Evolutionary conservation across 2,888 invertebrate species (phyloP).

Genomic region (Pilophorus perplexus): DNA sequence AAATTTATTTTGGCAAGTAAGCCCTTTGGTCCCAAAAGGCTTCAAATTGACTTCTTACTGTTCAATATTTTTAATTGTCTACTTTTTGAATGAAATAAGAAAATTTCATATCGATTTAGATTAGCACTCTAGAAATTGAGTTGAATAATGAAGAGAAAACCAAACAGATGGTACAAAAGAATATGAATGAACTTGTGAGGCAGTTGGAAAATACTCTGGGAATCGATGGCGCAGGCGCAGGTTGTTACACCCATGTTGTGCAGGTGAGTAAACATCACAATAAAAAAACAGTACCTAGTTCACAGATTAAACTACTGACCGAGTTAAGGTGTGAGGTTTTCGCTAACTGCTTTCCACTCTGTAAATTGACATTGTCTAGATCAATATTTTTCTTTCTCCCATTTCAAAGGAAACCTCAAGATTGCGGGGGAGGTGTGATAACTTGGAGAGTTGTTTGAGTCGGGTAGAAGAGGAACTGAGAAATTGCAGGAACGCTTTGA

Average conservation of each 20-base stretch:
- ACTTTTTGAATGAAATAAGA: too few species aligned
- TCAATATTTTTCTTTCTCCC: too few species aligned
- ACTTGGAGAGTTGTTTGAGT: conserved; percentile 61
- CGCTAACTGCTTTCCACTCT: too few species aligned
- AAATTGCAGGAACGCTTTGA: conserved; percentile 65
- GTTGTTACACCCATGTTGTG: conserved; percentile 53
- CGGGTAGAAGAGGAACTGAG: conserved; percentile 65
- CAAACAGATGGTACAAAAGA: conserved; percentile 67
- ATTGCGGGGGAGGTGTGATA: conserved; percentile 61
- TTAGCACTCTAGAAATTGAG: conserved; percentile 69
- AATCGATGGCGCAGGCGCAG: conserved; percentile 53
- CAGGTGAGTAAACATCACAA: conserved; percentile 61
- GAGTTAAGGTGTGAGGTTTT: too few species aligned
- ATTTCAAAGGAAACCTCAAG: conserved; percentile 61
- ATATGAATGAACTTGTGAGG: conserved; percentile 69
- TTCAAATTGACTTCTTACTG: too few species aligned
- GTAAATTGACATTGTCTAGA: background rate
- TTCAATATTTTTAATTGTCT: too few species aligned
- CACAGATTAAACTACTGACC: too few species aligned
- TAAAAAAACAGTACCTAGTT: too few species aligned
- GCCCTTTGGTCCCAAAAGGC: too few species aligned
- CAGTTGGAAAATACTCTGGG: conserved; percentile 71
- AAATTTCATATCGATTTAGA: too few species aligned
- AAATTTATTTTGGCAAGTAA: too few species aligned
- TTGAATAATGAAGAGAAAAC: conserved; percentile 70